Evolutionary conservation across 1,140 invertebrate genomes (phyloP), one percentile per base, ranked within the genome.

Genomic region (Lamellibrachia luymesi): DNA sequence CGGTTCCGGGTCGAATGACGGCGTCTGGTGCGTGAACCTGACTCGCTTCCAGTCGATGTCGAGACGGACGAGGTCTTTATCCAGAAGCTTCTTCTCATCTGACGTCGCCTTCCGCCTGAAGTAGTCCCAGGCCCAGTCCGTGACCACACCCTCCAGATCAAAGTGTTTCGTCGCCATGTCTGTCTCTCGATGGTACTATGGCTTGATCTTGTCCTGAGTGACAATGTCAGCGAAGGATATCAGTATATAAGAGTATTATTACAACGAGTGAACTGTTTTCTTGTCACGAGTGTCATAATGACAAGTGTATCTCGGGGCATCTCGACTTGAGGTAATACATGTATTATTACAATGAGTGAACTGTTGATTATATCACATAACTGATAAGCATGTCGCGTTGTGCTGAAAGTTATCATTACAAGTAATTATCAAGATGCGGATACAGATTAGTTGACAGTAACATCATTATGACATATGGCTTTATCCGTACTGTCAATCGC

Each of bases 1-100:
- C 13, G 93, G 92, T 5, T 93, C 27, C 2, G 92, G 92, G 90
- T 93, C 92, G 93, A 91, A 93, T 6, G 38, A 22, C 22, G 89
- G 51, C 22, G 13, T 51, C n/a, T 64, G 49, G 50, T 93, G 22
- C n/a, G 49, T 49, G 90, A 93, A 93, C 13, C 38, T 49, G 4
- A 93, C 92, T 38, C 92, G 80, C 51, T 91, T 93, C 93, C 93
- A 93, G 92, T 93, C 93, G 13, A 93, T 80, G 10, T 90, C 90
- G 13, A 93, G 0, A 2, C 27, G n/a, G 52, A 93, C 56, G 22
- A 38, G 49, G 10, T 91, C 93, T 51, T 93, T 52, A 17, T 93
- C 92, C 89, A 93, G 50, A 22, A 92, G 92, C 51, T 93, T 93
- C 38, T 90, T 80, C 50, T 93, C 90, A 50, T 93, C 92, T 50